Conservation (phyloP, 2,888 invertebrate genomes). For the Diadegma fenestrale region DNA sequence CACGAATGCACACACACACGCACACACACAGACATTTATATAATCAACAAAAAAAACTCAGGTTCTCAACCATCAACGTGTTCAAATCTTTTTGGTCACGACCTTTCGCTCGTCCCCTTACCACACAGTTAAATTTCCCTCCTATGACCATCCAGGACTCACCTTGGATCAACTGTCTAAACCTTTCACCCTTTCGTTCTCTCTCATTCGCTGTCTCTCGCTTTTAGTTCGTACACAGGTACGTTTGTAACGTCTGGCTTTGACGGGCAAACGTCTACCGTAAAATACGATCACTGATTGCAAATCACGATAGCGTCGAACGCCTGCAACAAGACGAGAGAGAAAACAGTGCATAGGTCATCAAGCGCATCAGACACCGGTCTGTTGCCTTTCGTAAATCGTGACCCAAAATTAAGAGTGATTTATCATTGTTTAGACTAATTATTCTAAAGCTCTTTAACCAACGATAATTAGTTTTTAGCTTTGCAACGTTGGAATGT, state of each 20-base stretch:
- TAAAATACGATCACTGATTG: slow-evolving; percentile 69
- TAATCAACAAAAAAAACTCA: slow-evolving; percentile 1
- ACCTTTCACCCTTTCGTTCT: background rate
- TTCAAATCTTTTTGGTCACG: background rate
- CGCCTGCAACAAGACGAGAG: slow-evolving; percentile 28
- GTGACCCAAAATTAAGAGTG: slow-evolving; percentile 9
- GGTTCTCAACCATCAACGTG: background rate
- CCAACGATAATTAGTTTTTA: background rate
- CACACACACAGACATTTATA: background rate
- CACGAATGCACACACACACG: background rate
- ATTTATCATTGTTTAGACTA: slow-evolving; percentile 38
- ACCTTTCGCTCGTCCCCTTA: background rate
- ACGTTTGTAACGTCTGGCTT: slow-evolving; percentile 63
- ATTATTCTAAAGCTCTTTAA: slow-evolving; percentile 8
- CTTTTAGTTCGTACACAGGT: background rate
- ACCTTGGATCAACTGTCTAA: slow-evolving; percentile 34
- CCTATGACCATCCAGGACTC: background rate
- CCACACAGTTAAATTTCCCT: slow-evolving; percentile 5
- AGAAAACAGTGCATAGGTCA: slow-evolving; percentile 26
- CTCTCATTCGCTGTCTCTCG: slow-evolving; percentile 18
- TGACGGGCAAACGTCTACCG: slow-evolving; percentile 68
- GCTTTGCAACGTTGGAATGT: no score
- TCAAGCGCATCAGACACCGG: slow-evolving; percentile 5
- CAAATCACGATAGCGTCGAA: slow-evolving; percentile 50
- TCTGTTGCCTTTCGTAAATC: slow-evolving; percentile 6